Conservation (phyloP, 2,888 invertebrate species). For the Xestia sexstrigata region DNA sequence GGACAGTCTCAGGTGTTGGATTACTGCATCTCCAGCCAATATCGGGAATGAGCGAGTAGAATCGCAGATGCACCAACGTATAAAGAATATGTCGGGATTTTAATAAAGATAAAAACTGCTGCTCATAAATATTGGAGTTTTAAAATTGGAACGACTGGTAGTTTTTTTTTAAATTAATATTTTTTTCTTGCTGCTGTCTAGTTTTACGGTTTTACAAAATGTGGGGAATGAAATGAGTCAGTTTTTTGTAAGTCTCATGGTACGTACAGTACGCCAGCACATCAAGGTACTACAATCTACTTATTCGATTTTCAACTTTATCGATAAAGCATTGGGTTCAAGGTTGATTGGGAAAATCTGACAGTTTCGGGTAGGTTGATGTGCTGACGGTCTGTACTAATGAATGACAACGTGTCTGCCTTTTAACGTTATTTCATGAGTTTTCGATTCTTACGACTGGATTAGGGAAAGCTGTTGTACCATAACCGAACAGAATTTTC, state of each 20-base stretch:
- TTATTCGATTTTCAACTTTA: too few species aligned
- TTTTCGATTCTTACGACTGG: background rate
- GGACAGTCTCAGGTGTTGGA: constrained; percentile 73
- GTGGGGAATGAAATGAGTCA: background rate
- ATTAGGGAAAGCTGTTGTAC: background rate
- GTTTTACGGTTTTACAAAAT: background rate
- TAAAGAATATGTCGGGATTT: constrained; percentile 42
- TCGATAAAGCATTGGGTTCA: too few species aligned
- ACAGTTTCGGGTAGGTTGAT: too few species aligned
- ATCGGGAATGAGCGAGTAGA: constrained; percentile 58
- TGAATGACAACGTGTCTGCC: too few species aligned
- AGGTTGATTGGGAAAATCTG: too few species aligned
- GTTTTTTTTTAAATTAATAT: constrained; percentile 23
- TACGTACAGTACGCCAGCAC: too few species aligned
- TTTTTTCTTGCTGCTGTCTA: background rate
- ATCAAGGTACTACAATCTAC: too few species aligned
- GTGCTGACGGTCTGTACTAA: too few species aligned
- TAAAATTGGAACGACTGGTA: constrained; percentile 35
- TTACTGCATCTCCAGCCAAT: constrained; percentile 69
- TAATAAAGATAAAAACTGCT: constrained; percentile 51
- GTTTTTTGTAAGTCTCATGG: too few species aligned
- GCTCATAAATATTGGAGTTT: constrained; percentile 35
- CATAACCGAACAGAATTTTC: background rate
- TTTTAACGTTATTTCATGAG: background rate
- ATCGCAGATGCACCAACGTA: constrained; percentile 52